Evolutionary conservation across 2,113 vertebrate species (phyloP).

Genomic region (Pipa parva): DNA sequence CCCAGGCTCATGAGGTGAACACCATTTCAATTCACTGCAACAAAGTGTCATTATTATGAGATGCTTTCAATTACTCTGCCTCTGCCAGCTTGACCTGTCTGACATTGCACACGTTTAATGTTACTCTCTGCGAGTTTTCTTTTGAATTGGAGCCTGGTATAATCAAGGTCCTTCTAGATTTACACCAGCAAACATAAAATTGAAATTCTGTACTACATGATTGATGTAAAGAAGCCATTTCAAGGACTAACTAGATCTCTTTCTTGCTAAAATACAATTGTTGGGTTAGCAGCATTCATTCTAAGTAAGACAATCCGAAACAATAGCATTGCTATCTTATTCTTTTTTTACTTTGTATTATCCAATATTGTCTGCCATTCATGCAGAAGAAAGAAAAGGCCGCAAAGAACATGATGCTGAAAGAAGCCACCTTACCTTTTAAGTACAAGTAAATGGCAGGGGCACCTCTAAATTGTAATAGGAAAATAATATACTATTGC

Average conservation of each 20-base stretch:
- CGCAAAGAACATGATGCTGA: constrained; percentile 25
- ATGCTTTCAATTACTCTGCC: constrained; percentile 37
- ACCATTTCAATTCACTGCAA: constrained; percentile 50
- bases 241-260: constrained; percentile 17
- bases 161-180: constrained; percentile 24
- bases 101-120: constrained; percentile 35
- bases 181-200: constrained; percentile 5
- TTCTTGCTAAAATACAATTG: constrained; percentile 21
- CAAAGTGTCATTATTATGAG: constrained; percentile 40
- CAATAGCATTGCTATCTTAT: constrained; percentile 33
- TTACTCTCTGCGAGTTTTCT: constrained; percentile 31
- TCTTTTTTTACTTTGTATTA: constrained; percentile 22
- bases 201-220: constrained; percentile 31
- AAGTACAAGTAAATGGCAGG: constrained; percentile 24
- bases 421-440: constrained; percentile 25
- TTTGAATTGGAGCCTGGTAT: constrained; percentile 37
- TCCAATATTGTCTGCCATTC: constrained; percentile 23
- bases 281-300: constrained; percentile 19
- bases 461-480: constrained; percentile 15
- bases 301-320: constrained; percentile 21
- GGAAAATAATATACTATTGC: constrained; percentile 23
- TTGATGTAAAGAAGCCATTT: constrained; percentile 33
- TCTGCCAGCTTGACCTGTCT: constrained; percentile 32
- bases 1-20: constrained; percentile 46
- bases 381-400: constrained; percentile 14